Base-by-base conservation (phyloP, 2,797 vertebrate genomes). In the Acomys russatus region DNA sequence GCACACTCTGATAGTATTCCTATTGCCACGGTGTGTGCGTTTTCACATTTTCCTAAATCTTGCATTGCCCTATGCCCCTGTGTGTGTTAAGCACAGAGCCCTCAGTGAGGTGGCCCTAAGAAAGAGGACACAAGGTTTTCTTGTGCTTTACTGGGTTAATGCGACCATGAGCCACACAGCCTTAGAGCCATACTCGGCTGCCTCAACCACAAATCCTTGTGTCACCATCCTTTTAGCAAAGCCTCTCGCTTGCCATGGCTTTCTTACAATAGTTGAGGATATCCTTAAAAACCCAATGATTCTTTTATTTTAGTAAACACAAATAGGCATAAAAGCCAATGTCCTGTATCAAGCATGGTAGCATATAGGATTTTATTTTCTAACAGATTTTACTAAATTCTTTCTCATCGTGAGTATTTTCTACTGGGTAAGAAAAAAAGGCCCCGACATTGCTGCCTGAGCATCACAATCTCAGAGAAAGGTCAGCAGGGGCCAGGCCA, bases 191-290 rank as follows among this genome's bases (percentile, higher is more conserved):
- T 12, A 14, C 38, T 6, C 28, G 11, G 68, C 85, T 56, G 14
- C 23, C 38, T 14, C 35, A 6, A 10, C 12, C 20, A 84, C 83
- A 38, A 9, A n/a, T 14, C 28, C 71, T 15, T 44, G 0, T 1
- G 18, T 63, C 4, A 0, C 80, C 5, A 0, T 59, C 8, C n/a
- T n/a, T 88, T 88, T 30, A 49, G 25, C 56, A 78, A 61, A 95
- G 49, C 14, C 71, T 8, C 59, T 93, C 90, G 77, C 15, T 51
- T 51, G 22, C 0, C 2, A 4, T 11, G 63, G 15, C 10, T 56
- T 94, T 94, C 70, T 83, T 77, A 73, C 25, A 63, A 96, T 80
- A 44, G 77, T 77, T 61, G 78, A 94, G 93, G 59, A 68, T 73
- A 51, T 28, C 88, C 95, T 95, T 91, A 1, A 61, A 85, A 95